Conservation (phyloP, 2,113 vertebrate species). For the Camelus dromedarius region DNA sequence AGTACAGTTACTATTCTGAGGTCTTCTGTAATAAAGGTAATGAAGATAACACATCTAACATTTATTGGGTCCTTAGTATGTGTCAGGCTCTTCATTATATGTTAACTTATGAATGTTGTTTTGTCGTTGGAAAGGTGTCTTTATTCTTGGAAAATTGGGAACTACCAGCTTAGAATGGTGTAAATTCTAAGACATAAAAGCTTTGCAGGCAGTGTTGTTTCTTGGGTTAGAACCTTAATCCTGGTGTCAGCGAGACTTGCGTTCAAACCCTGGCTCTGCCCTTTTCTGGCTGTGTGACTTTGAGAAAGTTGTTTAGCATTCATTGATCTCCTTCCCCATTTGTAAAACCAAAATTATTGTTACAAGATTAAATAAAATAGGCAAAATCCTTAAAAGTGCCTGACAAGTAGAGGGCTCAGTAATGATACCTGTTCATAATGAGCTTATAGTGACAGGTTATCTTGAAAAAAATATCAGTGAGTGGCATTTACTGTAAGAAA, state of each 20-base stretch:
- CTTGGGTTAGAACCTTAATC: background rate
- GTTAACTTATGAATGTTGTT: background rate
- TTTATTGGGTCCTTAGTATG: background rate
- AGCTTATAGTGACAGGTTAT: background rate
- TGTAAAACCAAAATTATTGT: conserved; percentile 33
- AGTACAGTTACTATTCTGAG: background rate
- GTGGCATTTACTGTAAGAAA: background rate
- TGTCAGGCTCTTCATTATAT: background rate
- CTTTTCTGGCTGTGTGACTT: background rate
- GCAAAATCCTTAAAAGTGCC: background rate
- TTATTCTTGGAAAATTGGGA: background rate
- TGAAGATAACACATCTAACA: background rate
- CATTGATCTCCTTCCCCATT: background rate
- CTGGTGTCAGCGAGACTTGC: background rate
- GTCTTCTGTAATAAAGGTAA: background rate
- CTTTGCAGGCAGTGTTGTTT: background rate
- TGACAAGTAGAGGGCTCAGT: background rate
- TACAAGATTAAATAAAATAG: background rate
- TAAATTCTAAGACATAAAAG: background rate
- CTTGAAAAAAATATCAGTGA: background rate
- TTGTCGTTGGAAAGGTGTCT: background rate
- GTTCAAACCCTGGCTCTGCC: background rate
- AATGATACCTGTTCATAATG: background rate
- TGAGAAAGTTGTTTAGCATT: background rate
- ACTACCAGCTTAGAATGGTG: background rate